Evolutionary conservation across 2,888 invertebrate species (phyloP).

Genomic region (Polyploca ridens): DNA sequence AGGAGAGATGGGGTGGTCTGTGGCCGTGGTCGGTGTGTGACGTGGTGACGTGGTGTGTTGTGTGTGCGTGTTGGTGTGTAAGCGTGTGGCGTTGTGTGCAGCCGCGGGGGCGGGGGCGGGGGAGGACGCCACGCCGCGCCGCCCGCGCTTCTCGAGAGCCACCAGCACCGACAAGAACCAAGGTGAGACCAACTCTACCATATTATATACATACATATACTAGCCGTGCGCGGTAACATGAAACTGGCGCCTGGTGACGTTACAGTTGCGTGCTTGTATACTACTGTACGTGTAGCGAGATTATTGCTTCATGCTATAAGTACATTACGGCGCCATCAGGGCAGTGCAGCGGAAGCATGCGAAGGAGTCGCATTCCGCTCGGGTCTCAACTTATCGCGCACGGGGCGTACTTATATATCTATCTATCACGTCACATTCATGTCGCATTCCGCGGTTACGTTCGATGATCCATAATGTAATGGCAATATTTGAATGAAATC

Average conservation of each 20-base stretch:
- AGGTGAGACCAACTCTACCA: conserved; percentile 56
- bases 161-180: conserved; percentile 80
- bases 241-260: no score
- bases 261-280: no score
- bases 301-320: no score
- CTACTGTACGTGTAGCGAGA: no score
- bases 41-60: conserved; percentile 35
- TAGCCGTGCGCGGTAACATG: not conserved
- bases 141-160: conserved; percentile 81
- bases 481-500: no score
- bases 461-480: no score
- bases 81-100: conserved; percentile 49
- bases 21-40: conserved; percentile 32
- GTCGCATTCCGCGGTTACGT: no score
- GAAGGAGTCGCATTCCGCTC: no score
- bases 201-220: not conserved
- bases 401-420: not conserved
- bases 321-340: no score
- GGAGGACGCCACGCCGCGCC: conserved; percentile 73
- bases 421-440: no score
- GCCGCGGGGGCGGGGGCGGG: conserved; percentile 42
- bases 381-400: not conserved
- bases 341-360: no score
- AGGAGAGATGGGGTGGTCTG: not conserved
- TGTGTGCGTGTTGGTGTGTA: conserved; percentile 47